Conservation (phyloP, 2,113 vertebrate species). For the Pseudorectes ferrugineus region DNA sequence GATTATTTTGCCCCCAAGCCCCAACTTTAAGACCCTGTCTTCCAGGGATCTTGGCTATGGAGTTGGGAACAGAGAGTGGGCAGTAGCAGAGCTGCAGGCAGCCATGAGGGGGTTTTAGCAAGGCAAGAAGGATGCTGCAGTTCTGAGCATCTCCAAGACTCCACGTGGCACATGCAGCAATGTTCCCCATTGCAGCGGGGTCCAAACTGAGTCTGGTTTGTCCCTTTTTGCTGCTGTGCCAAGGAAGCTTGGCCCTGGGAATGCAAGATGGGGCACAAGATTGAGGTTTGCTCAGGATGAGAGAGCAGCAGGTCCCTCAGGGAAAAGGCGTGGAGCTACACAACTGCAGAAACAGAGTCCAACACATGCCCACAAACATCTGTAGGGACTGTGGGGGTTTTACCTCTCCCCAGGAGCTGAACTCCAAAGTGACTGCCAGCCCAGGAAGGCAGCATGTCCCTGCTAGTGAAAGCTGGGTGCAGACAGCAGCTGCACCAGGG, state of each 20-base stretch:
- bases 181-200: fast-evolving
- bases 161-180: fast-evolving
- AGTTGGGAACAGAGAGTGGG: neutral
- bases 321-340: neutral
- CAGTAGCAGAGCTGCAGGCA: neutral
- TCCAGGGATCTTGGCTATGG: neutral
- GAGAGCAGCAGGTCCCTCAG: neutral
- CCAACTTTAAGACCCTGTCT: neutral
- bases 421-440: fast-evolving
- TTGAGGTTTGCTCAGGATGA: neutral
- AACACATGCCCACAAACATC: fast-evolving
- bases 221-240: neutral
- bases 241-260: neutral
- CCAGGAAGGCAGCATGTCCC: neutral
- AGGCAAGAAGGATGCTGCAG: neutral
- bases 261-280: neutral
- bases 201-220: neutral
- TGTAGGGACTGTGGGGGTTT: fast-evolving
- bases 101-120: neutral
- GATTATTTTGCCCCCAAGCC: neutral
- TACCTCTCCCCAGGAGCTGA: neutral
- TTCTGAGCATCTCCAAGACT: neutral
- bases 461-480: neutral
- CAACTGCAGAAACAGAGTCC: neutral
- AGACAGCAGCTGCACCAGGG: neutral